phyloP scores from a whole-genome alignment of 2,888 invertebrate genomes.

The Metellina segmentata region DNA sequence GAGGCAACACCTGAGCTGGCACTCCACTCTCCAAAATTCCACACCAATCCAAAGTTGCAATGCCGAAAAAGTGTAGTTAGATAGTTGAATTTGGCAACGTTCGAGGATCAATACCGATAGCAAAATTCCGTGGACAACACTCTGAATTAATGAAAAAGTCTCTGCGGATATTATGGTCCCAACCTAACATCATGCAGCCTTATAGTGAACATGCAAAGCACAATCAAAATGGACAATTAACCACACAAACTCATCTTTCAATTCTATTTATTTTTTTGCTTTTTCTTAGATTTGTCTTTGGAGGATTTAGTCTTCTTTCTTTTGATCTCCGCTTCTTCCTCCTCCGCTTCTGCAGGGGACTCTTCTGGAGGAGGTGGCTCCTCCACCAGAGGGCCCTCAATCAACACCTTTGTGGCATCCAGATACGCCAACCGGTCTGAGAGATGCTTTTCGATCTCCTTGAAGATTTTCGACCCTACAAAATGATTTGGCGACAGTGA shows the following conservation, averaged over 20 bases:
- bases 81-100: no score
- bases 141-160: no score
- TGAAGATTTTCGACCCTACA: slow-evolving; percentile 12
- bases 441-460: slow-evolving; percentile 34
- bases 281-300: slow-evolving; percentile 22
- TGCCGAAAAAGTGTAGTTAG: no score
- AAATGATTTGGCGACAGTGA: neutral
- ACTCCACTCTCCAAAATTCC: no score
- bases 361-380: slow-evolving; percentile 28
- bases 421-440: slow-evolving; percentile 26
- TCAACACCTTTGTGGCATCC: slow-evolving; percentile 5
- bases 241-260: neutral
- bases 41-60: no score
- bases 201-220: no score
- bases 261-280: neutral
- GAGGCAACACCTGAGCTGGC: no score
- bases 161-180: no score
- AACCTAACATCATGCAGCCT: no score
- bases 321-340: neutral
- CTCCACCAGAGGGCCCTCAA: slow-evolving; percentile 41
- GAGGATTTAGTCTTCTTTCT: neutral
- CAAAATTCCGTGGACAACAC: no score
- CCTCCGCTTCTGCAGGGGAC: neutral
- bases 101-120: no score
- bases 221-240: no score